Percentiles rank a stretch among this genome's conserved stretches.
phyloP scores from a whole-genome alignment of 2,113 vertebrate genomes.

The Triplophysa rosa region DNA sequence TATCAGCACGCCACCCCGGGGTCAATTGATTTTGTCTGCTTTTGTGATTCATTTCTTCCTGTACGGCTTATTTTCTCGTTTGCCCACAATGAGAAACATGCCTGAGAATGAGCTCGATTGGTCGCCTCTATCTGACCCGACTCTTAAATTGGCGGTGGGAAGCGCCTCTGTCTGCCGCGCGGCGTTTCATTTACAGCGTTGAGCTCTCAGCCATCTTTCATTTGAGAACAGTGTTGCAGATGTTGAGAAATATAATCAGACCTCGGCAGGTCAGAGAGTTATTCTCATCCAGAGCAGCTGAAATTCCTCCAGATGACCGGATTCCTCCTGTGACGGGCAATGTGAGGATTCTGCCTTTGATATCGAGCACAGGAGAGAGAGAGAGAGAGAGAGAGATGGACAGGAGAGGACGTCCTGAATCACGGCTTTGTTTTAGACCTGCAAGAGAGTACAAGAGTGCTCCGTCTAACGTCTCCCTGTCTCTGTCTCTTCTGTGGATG shows the following conservation, averaged over 20 bases:
- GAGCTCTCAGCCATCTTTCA: not conserved
- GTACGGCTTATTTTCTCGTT: constrained; percentile 83
- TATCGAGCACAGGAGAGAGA: constrained; percentile 59
- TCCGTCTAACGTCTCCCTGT: constrained; percentile 59
- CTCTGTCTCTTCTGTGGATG: constrained; percentile 49
- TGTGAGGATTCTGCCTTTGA: constrained; percentile 77
- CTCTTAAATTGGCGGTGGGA: constrained; percentile 99
- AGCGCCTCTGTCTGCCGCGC: constrained; percentile 99
- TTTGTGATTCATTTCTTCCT: constrained; percentile 92
- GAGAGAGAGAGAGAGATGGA: constrained; percentile 48
- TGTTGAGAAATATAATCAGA: no score
- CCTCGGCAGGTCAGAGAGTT: no score
- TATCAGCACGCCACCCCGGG: constrained; percentile 99
- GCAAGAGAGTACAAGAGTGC: constrained; percentile 71
- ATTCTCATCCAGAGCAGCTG: constrained; percentile 44
- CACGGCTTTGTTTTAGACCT: constrained; percentile 71
- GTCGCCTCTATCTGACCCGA: constrained; percentile 99
- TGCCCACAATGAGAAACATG: constrained; percentile 99
- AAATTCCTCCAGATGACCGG: constrained; percentile 65
- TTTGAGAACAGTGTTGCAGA: no score
- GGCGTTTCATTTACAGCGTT: constrained; percentile 99
- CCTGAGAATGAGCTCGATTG: constrained; percentile 99
- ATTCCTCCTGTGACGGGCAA: constrained; percentile 72
- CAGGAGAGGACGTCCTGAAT: constrained; percentile 75
- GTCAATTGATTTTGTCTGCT: constrained; percentile 99